These are phyloP conservation scores for Pseudomugil tenellus DNA, from an alignment of 2,797 vertebrate species.

Conservation along the genomic window DNA sequence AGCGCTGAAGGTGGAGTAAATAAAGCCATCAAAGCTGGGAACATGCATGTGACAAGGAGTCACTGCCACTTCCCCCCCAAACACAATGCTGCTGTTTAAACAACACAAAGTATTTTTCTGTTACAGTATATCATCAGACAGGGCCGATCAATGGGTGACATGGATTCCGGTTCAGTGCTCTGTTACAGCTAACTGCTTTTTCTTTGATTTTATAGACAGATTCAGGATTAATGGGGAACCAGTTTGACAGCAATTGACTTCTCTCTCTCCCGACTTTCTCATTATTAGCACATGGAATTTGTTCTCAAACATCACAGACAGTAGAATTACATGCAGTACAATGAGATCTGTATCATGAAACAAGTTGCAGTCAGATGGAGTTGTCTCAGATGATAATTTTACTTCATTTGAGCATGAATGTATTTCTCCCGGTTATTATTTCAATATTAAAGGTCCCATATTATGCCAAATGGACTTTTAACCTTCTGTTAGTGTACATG, in stretches of 20 bases:
- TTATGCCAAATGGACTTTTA: too few relatives aligned
- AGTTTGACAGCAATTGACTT: conserved; percentile 65
- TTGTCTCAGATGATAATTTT: neutral
- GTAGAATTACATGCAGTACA: neutral
- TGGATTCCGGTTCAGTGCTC: conserved; percentile 62
- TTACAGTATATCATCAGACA: conserved; percentile 69
- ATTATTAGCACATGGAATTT: conserved; percentile 44
- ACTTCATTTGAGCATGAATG: neutral
- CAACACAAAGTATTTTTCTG: conserved; percentile 61
- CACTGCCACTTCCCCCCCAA: conserved; percentile 10
- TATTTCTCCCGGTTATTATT: too few relatives aligned
- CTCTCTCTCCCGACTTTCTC: conserved; percentile 46
- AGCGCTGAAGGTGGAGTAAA: conserved; percentile 69
- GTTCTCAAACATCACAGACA: neutral
- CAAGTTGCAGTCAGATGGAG: too few relatives aligned
- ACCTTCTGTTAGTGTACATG: too few relatives aligned
- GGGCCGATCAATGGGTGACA: conserved; percentile 65
- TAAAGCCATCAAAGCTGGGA: conserved; percentile 69
- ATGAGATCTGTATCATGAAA: too few relatives aligned
- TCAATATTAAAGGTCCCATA: too few relatives aligned
- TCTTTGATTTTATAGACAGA: conserved; percentile 78
- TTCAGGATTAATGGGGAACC: conserved; percentile 76
- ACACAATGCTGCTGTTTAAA: conserved; percentile 34
- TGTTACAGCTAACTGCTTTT: conserved; percentile 71
- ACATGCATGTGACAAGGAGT: conserved; percentile 24